A percentile compares a stretch with the other conserved stretches of the same genome.
Conservation (phyloP, 2,888 invertebrate species). For the Sarcophaga subvicina region DNA sequence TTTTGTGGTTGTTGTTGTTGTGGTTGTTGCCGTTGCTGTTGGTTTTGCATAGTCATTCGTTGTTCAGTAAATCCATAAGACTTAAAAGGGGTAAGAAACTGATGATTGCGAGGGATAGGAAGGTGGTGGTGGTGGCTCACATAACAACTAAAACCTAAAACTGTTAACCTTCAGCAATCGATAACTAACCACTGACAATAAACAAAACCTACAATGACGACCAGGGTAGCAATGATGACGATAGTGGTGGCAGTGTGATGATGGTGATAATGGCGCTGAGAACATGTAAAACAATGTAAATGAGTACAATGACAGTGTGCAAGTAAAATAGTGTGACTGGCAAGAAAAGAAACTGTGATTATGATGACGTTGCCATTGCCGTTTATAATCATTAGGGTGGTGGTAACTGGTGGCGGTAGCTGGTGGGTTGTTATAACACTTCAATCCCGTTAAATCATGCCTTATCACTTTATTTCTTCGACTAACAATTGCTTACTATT, state of each 20-base stretch:
- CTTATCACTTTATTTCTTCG: constrained; percentile 65
- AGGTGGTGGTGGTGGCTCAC: background rate
- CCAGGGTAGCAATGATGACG: background rate
- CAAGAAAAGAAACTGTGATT: too few relatives aligned
- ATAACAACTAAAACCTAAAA: constrained; percentile 41
- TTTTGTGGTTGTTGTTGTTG: background rate
- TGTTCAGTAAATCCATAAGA: background rate
- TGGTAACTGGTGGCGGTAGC: too few relatives aligned
- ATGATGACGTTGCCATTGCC: too few relatives aligned
- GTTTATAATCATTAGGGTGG: too few relatives aligned
- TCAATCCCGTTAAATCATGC: constrained; percentile 64
- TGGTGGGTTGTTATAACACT: constrained; percentile 49
- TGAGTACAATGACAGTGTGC: background rate
- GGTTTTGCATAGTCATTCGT: background rate
- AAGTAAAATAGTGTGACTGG: too few relatives aligned
- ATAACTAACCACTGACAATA: constrained; percentile 16
- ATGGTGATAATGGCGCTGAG: background rate
- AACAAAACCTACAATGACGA: background rate
- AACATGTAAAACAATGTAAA: background rate
- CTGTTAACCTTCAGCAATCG: constrained; percentile 49
- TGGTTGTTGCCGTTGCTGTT: background rate
- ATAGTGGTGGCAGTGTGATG: background rate
- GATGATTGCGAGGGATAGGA: background rate
- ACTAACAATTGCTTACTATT: background rate
- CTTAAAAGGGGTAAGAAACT: background rate